phyloP scores from a whole-genome alignment of 1,140 invertebrate genomes.

The Drosophila ercepeae region DNA sequence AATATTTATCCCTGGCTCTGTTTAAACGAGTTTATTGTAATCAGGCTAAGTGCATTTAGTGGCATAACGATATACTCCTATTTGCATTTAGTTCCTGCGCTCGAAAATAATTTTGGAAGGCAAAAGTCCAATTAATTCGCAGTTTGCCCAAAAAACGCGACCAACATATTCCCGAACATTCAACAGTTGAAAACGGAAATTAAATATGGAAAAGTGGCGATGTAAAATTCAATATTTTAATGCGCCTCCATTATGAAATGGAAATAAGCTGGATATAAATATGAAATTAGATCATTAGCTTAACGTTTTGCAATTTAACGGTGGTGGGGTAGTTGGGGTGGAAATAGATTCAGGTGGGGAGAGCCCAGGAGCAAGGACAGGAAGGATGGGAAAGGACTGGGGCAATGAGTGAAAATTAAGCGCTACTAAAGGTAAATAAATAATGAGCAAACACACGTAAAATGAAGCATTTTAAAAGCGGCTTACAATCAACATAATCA shows the following conservation, averaged over 20 bases:
- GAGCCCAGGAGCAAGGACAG: too few relatives aligned
- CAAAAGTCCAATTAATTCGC: background rate
- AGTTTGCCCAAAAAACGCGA: background rate
- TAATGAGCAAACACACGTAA: constrained; percentile 58
- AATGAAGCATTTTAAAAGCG: constrained; percentile 68
- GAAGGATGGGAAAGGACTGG: background rate
- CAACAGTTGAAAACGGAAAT: constrained; percentile 17
- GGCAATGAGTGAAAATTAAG: constrained; percentile 61
- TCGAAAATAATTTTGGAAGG: background rate
- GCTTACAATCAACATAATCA: constrained; percentile 60
- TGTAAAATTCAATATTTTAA: constrained; percentile 37
- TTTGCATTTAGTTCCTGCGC: background rate
- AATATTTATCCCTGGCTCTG: background rate
- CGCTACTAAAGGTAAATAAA: constrained; percentile 69
- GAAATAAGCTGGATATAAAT: constrained; percentile 52
- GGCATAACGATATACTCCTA: background rate
- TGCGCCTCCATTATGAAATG: constrained; percentile 18
- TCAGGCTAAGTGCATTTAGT: background rate
- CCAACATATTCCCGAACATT: constrained; percentile 9
- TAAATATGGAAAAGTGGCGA: constrained; percentile 19
- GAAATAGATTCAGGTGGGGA: background rate
- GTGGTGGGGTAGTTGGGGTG: background rate
- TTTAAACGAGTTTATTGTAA: background rate
- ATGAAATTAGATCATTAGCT: constrained; percentile 71
- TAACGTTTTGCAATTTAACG: constrained; percentile 49